Base-by-base conservation (phyloP, 2,888 invertebrate species). In the Lepidochitona cinerea region DNA sequence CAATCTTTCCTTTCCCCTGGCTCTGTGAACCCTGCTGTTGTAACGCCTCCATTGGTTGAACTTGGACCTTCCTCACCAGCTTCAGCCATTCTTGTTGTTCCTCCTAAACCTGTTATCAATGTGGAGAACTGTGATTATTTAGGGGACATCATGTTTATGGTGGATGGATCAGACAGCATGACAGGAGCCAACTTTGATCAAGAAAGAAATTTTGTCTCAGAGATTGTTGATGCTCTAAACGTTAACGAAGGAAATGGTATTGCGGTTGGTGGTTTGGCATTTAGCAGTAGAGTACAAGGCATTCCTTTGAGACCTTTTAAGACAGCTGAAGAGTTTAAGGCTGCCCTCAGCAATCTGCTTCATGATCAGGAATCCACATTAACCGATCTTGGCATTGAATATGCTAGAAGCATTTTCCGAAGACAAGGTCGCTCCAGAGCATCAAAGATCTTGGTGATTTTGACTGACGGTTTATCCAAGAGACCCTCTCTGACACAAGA, bases 81-180 rank as follows among this genome's bases (percentile, higher is more conserved):
- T n/a, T n/a, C n/a, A n/a, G n/a, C n/a, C n/a, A n/a, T n/a, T n/a
- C n/a, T n/a, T n/a, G n/a, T n/a, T n/a, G n/a, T n/a, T n/a, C n/a
- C n/a, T n/a, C n/a, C n/a, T n/a, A n/a, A n/a, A n/a, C n/a, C n/a
- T n/a, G n/a, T n/a, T n/a, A n/a, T n/a, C n/a, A n/a, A n/a, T n/a
- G n/a, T n/a, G n/a, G n/a, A n/a, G n/a, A 23, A 49, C 23, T 59
- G 59, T 59, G 4, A 4, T 14, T 29, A 59, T 26, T 14, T 32
- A 59, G 59, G 23, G 14, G 59, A 59, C 4, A 2, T 59, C 12
- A 23, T 59, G 59, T 59, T 59, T 26, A 59, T 59, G 59, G 59
- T 59, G 59, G 59, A 59, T 26, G 59, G 59, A 26, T 59, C 59
- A 59, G 59, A 59, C 59, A 59, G 59, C 26, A 59, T 59, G 32